Percentiles rank a stretch among this genome's conserved stretches.
These are phyloP conservation scores for Neotragus pygmaeus DNA, from an alignment of 2,113 vertebrate genomes.

Conservation along the genomic window DNA sequence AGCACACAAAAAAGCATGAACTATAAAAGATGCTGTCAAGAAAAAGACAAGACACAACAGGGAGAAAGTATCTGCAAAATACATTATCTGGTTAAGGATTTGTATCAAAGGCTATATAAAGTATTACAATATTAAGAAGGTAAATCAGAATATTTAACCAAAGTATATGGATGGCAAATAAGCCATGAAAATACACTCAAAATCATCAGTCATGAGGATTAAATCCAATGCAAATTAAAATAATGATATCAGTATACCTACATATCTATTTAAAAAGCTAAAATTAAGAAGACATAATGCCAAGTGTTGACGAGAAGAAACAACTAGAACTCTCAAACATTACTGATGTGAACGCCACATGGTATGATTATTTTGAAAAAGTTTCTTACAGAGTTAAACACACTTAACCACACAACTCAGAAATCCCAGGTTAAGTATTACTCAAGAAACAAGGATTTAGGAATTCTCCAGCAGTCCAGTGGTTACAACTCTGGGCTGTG, in stretches of 20 bases:
- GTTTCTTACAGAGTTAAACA: not conserved
- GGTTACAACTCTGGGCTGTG: not conserved
- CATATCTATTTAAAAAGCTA: not conserved
- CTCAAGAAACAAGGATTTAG: not conserved
- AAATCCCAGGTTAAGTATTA: not conserved
- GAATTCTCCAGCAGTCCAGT: not conserved
- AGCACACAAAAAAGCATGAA: not conserved
- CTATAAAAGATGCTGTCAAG: not conserved
- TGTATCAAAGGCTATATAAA: not conserved
- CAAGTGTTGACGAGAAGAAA: not conserved
- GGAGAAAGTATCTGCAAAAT: not conserved
- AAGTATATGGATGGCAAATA: not conserved
- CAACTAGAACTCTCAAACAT: not conserved
- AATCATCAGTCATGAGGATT: not conserved
- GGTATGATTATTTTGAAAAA: not conserved
- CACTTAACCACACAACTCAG: not conserved
- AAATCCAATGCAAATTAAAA: not conserved
- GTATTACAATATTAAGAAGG: not conserved
- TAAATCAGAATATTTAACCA: slow-evolving; percentile 24
- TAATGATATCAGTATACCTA: not conserved
- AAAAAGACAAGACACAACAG: not conserved
- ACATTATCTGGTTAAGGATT: not conserved
- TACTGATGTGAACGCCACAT: not conserved
- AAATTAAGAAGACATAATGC: not conserved
- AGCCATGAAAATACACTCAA: not conserved